Conservation (phyloP, 2,797 vertebrate genomes). For the Okamejei kenojei region DNA sequence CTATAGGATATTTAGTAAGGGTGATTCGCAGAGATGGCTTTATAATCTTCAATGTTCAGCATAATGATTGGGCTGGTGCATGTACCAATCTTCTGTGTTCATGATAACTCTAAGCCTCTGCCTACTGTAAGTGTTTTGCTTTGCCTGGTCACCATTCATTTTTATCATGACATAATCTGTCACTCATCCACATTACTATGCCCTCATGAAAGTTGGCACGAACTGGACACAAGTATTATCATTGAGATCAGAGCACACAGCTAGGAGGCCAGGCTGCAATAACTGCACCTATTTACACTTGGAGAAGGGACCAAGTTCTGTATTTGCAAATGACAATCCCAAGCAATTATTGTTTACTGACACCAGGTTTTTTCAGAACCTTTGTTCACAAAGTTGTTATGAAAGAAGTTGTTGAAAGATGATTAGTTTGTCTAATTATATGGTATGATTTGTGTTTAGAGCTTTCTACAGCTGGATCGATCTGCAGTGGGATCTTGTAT, state of each 20-base stretch:
- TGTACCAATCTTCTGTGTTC: not conserved
- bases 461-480: not conserved
- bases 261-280: not conserved
- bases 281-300: not conserved
- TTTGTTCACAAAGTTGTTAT: not conserved
- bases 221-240: not conserved
- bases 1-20: conserved; percentile 10
- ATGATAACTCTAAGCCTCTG: not conserved
- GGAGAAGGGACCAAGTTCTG: not conserved
- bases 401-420: not conserved
- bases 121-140: conserved; percentile 4
- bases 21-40: not conserved
- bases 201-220: conserved; percentile 37
- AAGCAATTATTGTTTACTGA: not conserved
- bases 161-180: not conserved
- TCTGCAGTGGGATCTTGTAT: not conserved
- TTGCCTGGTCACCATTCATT: not conserved
- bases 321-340: not conserved
- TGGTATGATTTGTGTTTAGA: not conserved
- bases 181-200: not conserved
- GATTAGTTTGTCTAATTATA: not conserved
- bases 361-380: not conserved
- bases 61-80: not conserved
- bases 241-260: not conserved
- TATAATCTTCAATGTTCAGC: not conserved